A percentile compares a stretch with the other conserved stretches of the same genome.
Conservation (phyloP, 2,797 vertebrate species). For the Anguilla marmorata region DNA sequence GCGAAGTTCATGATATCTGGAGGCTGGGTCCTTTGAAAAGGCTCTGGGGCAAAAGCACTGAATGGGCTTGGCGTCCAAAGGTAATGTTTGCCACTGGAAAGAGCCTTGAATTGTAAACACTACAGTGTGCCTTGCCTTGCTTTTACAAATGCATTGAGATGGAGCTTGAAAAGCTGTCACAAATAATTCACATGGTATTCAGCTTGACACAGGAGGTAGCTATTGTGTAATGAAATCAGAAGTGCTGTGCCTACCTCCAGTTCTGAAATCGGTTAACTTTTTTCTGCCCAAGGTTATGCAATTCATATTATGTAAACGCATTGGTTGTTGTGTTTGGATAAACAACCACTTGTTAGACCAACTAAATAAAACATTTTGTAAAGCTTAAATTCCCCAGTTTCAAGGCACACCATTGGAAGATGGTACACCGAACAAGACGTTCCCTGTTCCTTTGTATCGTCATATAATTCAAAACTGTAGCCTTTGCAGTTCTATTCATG, state of each 20-base stretch:
- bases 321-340: not conserved
- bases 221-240: conserved; percentile 56
- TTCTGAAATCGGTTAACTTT: not conserved
- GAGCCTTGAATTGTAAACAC: conserved; percentile 48
- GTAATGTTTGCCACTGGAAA: conserved; percentile 60
- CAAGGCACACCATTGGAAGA: not conserved
- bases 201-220: conserved; percentile 49
- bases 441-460: not conserved
- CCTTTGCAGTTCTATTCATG: not conserved
- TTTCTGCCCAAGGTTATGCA: not conserved
- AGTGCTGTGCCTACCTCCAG: not conserved
- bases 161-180: conserved; percentile 50
- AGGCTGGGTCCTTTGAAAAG: conserved; percentile 34
- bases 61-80: conserved; percentile 57
- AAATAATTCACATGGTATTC: conserved; percentile 45
- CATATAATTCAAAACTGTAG: not conserved
- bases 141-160: conserved; percentile 49
- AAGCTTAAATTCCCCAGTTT: not conserved
- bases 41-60: conserved; percentile 12
- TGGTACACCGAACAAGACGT: not conserved
- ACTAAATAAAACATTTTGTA: not conserved
- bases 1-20: conserved; percentile 34
- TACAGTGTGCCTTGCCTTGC: conserved; percentile 52
- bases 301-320: not conserved
- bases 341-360: not conserved